Base-by-base conservation (phyloP, 2,797 vertebrate genomes). In the Rhinella marina region DNA sequence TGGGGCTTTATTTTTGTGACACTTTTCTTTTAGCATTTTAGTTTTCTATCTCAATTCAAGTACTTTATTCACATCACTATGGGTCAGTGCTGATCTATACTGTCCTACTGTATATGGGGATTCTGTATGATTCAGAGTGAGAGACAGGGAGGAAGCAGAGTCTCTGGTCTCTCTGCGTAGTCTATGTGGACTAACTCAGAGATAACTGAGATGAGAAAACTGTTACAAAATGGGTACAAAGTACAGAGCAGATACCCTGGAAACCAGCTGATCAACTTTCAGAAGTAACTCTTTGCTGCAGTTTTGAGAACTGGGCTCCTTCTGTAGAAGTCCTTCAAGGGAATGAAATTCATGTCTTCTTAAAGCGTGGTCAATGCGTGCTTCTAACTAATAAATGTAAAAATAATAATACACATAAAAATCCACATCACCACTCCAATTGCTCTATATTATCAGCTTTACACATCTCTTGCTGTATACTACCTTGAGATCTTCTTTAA, bases 201-300 rank as follows among this genome's bases (percentile, higher is more conserved):
- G 41, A 41, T 6, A 41, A 41, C 41, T 41, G 41, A 41, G 41
- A 41, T 41, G 41, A 41, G 41, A 13, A 68, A 19, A 84, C 8
- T 56, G 32, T 2, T 56, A 27, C 2, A 48, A 48, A 64, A 68
- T 64, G 7, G 17, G 32, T 17, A 25, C 3, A 73, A 54, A 29
- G 41, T 11, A 68, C 41, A 82, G 9, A 23, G 14, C 23, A 77
- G 41, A 27, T 95, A 99, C 98, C 96, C 87, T 95, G 90, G 90
- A 94, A 8, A 99, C 91, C 86, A 99, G 94, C 91, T 93, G 95
- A 92, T 99, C 96, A 90, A 99, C 84, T 93, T 98, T 99, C 88
- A 90, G 93, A 56, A 97, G 90, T 91, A 99, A 97, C 64, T 96
- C 95, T 87, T 95, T 96, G 88, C 97, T 97, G 91, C 97, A 99